Evolutionary conservation across 2,113 vertebrate species (phyloP).

Genomic region (Xerus inauris): DNA sequence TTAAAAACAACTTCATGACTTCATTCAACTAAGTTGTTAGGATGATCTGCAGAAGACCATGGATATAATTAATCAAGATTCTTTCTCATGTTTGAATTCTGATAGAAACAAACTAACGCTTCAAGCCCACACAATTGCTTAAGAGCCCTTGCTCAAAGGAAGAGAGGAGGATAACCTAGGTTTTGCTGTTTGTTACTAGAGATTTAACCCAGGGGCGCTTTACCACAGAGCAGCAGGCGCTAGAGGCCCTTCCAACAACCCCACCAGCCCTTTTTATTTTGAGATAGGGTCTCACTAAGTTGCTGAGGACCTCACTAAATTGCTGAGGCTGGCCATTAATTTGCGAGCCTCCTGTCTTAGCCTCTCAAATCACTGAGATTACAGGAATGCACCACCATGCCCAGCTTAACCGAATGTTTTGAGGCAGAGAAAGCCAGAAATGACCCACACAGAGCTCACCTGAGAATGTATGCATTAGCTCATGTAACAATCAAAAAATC

Average conservation of each 20-base stretch:
- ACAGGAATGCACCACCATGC: no score
- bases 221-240: no score
- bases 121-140: slow-evolving; percentile 51
- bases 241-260: no score
- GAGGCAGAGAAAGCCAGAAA: not conserved
- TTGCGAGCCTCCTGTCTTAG: no score
- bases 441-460: slow-evolving; percentile 13
- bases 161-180: not conserved
- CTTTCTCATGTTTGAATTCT: slow-evolving; percentile 25
- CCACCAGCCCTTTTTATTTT: no score
- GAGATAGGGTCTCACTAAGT: no score
- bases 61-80: slow-evolving; percentile 38
- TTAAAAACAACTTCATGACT: slow-evolving; percentile 63
- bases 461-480: not conserved
- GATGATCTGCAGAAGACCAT: slow-evolving; percentile 48
- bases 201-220: no score
- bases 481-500: slow-evolving; percentile 26
- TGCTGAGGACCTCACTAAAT: no score
- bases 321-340: no score
- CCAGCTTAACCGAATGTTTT: not conserved
- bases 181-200: no score
- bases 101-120: slow-evolving; percentile 56
- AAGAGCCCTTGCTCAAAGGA: not conserved
- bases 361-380: no score
- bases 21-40: slow-evolving; percentile 53